phyloP scores from a whole-genome alignment of 1,140 invertebrate genomes.

The Octopus bimaculoides region DNA sequence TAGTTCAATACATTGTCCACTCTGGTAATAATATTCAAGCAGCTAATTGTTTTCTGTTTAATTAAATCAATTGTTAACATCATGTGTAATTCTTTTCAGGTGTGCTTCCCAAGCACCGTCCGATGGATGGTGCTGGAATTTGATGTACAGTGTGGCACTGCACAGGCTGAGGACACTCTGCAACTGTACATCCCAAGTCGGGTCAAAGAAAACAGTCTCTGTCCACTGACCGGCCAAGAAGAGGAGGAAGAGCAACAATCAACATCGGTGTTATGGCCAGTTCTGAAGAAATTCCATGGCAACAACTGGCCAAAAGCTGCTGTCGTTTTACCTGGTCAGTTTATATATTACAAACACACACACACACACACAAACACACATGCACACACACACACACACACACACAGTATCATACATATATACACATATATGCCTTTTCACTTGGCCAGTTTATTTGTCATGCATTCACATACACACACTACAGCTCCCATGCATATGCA shows the following conservation, averaged over 20 bases:
- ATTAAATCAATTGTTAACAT: slow-evolving; percentile 14
- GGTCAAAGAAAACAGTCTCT: slow-evolving; percentile 16
- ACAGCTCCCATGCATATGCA: too few relatives aligned
- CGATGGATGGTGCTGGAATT: slow-evolving; percentile 93
- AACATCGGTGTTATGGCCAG: slow-evolving; percentile 65
- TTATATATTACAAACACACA: neutral
- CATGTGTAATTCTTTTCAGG: slow-evolving; percentile 60
- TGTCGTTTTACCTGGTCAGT: slow-evolving; percentile 77
- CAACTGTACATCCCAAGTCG: slow-evolving; percentile 75
- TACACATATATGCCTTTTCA: too few relatives aligned
- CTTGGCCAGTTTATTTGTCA: too few relatives aligned
- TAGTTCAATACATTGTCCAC: too few relatives aligned
- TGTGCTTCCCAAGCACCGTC: slow-evolving; percentile 82
- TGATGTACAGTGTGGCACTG: slow-evolving; percentile 86
- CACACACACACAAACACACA: too few relatives aligned
- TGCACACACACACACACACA: too few relatives aligned
- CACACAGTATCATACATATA: too few relatives aligned
- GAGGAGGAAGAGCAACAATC: slow-evolving; percentile 44
- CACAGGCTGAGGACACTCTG: slow-evolving; percentile 89
- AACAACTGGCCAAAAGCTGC: slow-evolving; percentile 85
- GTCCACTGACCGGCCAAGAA: slow-evolving; percentile 16
- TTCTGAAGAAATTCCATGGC: slow-evolving; percentile 71
- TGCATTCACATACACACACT: too few relatives aligned
- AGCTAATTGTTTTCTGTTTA: too few relatives aligned
- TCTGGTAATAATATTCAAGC: too few relatives aligned